Percentiles rank a stretch among this genome's conserved stretches.
Evolutionary conservation across 2,113 vertebrate species (phyloP).

Genomic region (Microtus richardsoni): DNA sequence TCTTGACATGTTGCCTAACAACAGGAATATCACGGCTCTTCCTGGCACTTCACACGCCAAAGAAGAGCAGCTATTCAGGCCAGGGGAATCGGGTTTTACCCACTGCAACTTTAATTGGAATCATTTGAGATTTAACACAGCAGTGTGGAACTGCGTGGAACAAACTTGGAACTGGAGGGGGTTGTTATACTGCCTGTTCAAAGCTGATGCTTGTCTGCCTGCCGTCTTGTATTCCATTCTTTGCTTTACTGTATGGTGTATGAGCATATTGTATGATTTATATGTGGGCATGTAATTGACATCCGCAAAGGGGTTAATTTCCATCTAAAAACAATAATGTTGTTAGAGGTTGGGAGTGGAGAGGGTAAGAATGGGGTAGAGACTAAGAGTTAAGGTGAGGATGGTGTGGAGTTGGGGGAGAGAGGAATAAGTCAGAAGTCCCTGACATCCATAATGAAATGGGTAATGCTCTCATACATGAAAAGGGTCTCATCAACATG

Average conservation of each 20-base stretch:
- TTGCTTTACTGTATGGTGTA: conserved; percentile 76
- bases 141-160: conserved; percentile 82
- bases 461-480: conserved; percentile 84
- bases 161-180: conserved; percentile 85
- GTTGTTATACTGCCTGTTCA: conserved; percentile 64
- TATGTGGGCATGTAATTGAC: conserved; percentile 79
- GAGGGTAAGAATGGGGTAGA: conserved; percentile 47
- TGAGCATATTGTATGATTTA: conserved; percentile 78
- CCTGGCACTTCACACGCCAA: conserved; percentile 80
- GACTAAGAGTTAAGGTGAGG: conserved; percentile 53
- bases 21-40: conserved; percentile 81
- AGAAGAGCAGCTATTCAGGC: conserved; percentile 79
- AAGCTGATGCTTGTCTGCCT: conserved; percentile 70
- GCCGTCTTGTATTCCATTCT: conserved; percentile 63
- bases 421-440: conserved; percentile 78
- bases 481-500: conserved; percentile 92
- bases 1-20: conserved; percentile 85
- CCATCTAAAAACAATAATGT: conserved; percentile 65
- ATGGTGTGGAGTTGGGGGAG: conserved; percentile 64
- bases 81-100: conserved; percentile 77
- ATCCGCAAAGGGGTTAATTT: conserved; percentile 70
- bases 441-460: conserved; percentile 83
- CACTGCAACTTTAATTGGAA: conserved; percentile 87
- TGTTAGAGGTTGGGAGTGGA: conserved; percentile 25
- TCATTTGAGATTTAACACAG: conserved; percentile 85